These are phyloP conservation scores for Melikaiella ostensackeni DNA, from an alignment of 2,888 invertebrate species.

Conservation along the genomic window DNA sequence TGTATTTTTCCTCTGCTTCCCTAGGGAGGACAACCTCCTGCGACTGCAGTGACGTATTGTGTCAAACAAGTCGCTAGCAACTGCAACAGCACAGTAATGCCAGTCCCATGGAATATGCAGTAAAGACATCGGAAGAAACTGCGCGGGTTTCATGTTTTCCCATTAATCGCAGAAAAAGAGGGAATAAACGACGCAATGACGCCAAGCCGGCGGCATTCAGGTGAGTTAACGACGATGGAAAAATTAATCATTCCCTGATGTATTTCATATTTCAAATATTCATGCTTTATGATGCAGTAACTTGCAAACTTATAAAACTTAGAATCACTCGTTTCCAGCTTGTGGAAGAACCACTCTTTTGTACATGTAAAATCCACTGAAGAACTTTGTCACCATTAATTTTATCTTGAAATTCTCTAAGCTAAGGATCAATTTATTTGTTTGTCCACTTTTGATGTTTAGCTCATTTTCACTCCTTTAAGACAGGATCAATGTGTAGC, in stretches of 20 bases:
- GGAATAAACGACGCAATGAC: conserved; percentile 24
- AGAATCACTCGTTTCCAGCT: neutral
- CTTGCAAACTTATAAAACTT: conserved; percentile 14
- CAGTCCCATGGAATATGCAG: conserved; percentile 16
- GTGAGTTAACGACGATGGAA: conserved; percentile 5
- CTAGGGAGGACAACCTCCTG: conserved; percentile 46
- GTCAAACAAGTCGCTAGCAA: conserved; percentile 8
- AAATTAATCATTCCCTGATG: conserved; percentile 21
- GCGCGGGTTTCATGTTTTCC: conserved; percentile 26
- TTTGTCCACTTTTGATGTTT: neutral
- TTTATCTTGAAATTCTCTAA: neutral
- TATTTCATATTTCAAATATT: conserved; percentile 18
- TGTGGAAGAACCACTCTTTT: neutral
- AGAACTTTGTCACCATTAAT: neutral
- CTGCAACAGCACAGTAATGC: conserved; percentile 1
- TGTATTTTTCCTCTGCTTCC: conserved; percentile 49
- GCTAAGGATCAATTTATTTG: neutral
- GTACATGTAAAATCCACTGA: neutral
- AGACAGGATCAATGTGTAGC: neutral
- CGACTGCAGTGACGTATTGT: conserved; percentile 13
- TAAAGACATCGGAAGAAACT: conserved; percentile 24
- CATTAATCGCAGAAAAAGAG: conserved; percentile 15
- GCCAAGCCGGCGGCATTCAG: conserved; percentile 2
- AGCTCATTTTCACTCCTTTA: neutral
- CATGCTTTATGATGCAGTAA: conserved; percentile 18